These are phyloP conservation scores for Urocolius indicus DNA, from an alignment of 2,113 vertebrate species.

Conservation along the genomic window DNA sequence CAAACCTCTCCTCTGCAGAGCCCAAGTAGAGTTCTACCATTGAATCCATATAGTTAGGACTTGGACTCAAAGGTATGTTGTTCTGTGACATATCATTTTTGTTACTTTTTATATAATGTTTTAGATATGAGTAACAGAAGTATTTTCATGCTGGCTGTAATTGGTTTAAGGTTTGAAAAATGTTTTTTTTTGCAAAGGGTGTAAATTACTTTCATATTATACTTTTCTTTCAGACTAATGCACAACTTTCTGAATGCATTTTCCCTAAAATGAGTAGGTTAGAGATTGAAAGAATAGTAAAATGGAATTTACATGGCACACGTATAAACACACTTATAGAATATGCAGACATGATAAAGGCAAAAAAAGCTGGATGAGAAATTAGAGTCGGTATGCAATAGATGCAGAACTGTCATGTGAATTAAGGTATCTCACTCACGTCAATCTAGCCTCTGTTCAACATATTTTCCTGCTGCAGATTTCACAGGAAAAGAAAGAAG, in stretches of 20 bases:
- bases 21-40: not conserved
- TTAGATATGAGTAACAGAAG: not conserved
- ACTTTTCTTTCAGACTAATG: not conserved
- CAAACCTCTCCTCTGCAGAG: not conserved
- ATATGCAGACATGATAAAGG: not conserved
- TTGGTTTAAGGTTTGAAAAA: not conserved
- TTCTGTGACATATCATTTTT: not conserved
- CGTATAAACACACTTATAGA: not conserved
- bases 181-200: not conserved
- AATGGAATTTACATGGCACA: not conserved
- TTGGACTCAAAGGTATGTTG: not conserved
- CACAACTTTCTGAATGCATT: not conserved
- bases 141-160: not conserved
- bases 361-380: not conserved
- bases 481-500: not conserved
- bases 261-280: not conserved
- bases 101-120: not conserved
- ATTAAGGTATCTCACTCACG: not conserved
- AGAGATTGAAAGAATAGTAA: not conserved
- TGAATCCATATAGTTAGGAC: not conserved
- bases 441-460: not conserved
- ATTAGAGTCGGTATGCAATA: fast-evolving
- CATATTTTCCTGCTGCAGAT: not conserved
- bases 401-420: not conserved
- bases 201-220: not conserved